phyloP scores from a whole-genome alignment of 2,113 vertebrate genomes.

The Oreochromis spilurus region DNA sequence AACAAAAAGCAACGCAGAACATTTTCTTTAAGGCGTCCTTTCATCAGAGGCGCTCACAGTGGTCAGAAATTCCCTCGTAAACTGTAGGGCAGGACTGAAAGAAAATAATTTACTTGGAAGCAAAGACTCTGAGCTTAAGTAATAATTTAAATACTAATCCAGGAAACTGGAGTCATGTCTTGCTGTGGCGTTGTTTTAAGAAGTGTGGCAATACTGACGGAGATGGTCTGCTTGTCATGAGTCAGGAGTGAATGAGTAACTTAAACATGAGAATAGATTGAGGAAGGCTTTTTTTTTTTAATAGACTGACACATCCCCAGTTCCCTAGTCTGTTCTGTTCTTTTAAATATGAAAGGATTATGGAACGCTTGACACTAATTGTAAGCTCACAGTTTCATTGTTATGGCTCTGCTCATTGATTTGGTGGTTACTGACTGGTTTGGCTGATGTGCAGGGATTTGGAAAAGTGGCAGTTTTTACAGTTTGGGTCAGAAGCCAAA shows the following conservation, averaged over 20 bases:
- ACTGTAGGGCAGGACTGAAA: neutral
- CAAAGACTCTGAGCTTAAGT: neutral
- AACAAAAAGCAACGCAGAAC: neutral
- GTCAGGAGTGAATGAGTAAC: conserved; percentile 22
- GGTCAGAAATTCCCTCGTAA: neutral
- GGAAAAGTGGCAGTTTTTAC: neutral
- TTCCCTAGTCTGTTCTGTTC: neutral
- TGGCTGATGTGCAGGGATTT: neutral
- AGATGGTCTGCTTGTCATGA: neutral
- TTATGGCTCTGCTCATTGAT: neutral
- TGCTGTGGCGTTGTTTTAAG: neutral
- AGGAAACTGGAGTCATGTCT: neutral
- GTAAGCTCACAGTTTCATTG: neutral
- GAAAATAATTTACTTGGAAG: neutral
- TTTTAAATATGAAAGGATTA: neutral
- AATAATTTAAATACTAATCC: neutral
- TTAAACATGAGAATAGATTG: conserved; percentile 2
- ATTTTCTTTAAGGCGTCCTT: neutral
- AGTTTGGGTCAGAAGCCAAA: neutral
- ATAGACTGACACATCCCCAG: neutral
- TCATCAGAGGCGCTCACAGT: neutral
- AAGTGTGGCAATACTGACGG: neutral
- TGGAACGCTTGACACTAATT: neutral
- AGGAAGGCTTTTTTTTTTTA: conserved; percentile 15
- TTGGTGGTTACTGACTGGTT: neutral